Conservation (phyloP, 2,888 invertebrate genomes). For the Nephrotoma guestfalica region DNA sequence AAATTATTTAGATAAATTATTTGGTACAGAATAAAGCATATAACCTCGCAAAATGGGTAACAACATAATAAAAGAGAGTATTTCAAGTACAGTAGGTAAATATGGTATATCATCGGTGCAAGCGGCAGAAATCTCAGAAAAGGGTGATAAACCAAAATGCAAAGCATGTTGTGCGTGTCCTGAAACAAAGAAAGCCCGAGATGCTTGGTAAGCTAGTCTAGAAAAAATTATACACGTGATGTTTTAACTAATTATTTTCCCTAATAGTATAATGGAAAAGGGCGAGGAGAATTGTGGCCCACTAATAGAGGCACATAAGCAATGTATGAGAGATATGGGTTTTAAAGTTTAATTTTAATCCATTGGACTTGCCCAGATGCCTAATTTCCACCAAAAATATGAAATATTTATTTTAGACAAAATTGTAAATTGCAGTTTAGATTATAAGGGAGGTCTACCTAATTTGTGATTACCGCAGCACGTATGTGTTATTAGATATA, state of each 20-base stretch:
- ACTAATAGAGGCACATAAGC: slow-evolving; percentile 90
- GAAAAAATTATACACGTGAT: neutral
- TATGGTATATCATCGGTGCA: neutral
- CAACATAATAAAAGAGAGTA: neutral
- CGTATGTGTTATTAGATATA: neutral
- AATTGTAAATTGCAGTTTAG: neutral
- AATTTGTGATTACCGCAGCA: neutral
- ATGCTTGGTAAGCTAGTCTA: slow-evolving; percentile 60
- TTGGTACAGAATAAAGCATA: too few species aligned
- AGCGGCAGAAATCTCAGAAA: neutral
- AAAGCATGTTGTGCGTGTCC: slow-evolving; percentile 97
- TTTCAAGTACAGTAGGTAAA: neutral
- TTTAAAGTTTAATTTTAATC: slow-evolving; percentile 64
- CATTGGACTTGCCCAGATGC: neutral
- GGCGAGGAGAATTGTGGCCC: slow-evolving; percentile 84
- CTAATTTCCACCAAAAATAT: neutral
- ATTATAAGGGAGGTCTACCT: neutral
- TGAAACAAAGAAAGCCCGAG: slow-evolving; percentile 80
- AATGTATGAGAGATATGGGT: slow-evolving; percentile 90
- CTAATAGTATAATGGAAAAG: slow-evolving; percentile 65
- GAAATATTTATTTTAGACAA: neutral
- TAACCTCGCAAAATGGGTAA: neutral
- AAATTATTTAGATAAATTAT: too few species aligned
- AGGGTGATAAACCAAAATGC: slow-evolving; percentile 51
- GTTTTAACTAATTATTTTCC: neutral